Evolutionary conservation across 2,888 invertebrate genomes (phyloP).

Genomic region (Erynnis tages): DNA sequence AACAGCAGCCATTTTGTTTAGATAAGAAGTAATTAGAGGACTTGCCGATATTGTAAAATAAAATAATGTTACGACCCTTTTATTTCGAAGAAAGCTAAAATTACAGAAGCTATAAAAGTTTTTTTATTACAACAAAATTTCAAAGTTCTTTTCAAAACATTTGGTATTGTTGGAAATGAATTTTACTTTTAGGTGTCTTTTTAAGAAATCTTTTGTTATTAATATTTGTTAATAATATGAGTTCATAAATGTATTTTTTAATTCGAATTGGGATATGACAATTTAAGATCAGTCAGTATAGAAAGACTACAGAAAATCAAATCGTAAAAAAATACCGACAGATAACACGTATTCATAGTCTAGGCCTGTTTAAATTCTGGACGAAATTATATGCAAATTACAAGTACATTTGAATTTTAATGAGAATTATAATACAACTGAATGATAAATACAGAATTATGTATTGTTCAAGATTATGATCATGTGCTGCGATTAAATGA

Average conservation of each 20-base stretch:
- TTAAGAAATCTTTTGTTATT: too few relatives aligned
- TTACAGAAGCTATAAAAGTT: conserved; percentile 19
- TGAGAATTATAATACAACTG: conserved; percentile 1
- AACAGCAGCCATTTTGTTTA: conserved; percentile 4
- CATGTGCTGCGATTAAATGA: conserved; percentile 2
- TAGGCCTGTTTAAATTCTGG: background rate
- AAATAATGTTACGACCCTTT: background rate
- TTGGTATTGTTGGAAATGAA: too few relatives aligned
- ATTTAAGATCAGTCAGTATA: too few relatives aligned
- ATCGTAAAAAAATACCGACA: too few relatives aligned
- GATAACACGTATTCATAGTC: background rate
- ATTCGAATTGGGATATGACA: too few relatives aligned
- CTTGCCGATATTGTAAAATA: conserved; percentile 5
- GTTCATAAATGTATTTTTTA: too few relatives aligned
- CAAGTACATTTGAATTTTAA: conserved; percentile 7
- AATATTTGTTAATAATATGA: too few relatives aligned
- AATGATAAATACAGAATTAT: background rate
- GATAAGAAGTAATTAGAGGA: conserved; percentile 9
- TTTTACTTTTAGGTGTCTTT: too few relatives aligned
- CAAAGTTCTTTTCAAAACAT: too few relatives aligned
- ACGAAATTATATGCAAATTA: background rate
- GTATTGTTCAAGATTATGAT: conserved; percentile 15
- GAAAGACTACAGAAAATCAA: too few relatives aligned
- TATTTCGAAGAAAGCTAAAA: conserved; percentile 5
- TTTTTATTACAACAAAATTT: too few relatives aligned